Base-by-base conservation (phyloP, 2,113 vertebrate species). In the Heteronetta atricapilla region DNA sequence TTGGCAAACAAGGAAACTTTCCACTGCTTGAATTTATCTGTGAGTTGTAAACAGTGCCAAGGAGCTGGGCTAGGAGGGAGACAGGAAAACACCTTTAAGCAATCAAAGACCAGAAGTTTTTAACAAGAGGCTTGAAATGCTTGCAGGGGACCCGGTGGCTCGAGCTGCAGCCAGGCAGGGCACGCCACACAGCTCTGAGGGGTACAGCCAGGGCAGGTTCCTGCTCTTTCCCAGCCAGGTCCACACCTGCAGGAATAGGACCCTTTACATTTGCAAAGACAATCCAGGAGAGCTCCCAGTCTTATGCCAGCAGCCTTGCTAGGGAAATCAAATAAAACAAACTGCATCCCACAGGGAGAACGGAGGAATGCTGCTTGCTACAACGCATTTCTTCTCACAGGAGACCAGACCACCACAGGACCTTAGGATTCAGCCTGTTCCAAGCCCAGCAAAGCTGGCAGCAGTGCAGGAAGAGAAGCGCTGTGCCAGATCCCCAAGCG, bases 341-440 rank as follows among this genome's bases (percentile, higher is more conserved):
- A 6, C 29, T 19, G 3, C 33, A 74, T 6, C 22, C 52, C 34
- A 38, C 8, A 28, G 20, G n/a, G 11, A 56, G 10, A 60, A 11
- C 5, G 8, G 0, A 36, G 11, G 9, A 16, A 5, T 42, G n/a
- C 1, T 2, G 11, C 13, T 5, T 67, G 25, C 12, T 3, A 5
- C 18, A 10, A 0, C 2, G 20, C 3, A 2, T 3, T 82, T 26
- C 15, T 9, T 67, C 11, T 6, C 11, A 31, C 11, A 1, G 4
- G 6, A 7, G 19, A 13, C 3, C 13, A 29, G 29, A 9, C 8
- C 21, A 2, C 28, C 34, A 19, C 18, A 59, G 34, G 25, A 23
- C 33, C 3, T 34, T 3, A 6, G 38, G 26, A 19, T 18, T 8
- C 48, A 86, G 13, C 56, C 56, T 21, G 6, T 31, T 29, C 25